Evolutionary conservation across 2,797 vertebrate genomes (phyloP), one percentile per base, ranked within the genome.

Genomic region (Macroramphosus scolopax): DNA sequence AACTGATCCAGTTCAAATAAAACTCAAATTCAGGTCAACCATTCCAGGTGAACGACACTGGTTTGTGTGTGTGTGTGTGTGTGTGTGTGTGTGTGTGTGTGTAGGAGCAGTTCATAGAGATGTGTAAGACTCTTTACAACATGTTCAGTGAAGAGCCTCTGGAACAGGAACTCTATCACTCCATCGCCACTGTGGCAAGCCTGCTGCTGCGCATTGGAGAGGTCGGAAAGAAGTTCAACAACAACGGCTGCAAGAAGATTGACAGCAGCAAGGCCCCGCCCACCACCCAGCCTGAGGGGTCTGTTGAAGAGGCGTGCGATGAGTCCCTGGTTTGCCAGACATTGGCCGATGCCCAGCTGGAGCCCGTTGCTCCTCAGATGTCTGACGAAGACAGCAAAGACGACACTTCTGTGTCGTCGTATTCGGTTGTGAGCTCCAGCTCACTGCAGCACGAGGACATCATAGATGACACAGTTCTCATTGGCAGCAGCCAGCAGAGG

Each of bases 101-200:
- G 48, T 67, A 98, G 96, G 96, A 98, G 50, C 96, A 99, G 65
- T 99, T 99, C 78, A 98, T 98, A 2, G 95, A 97, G 85, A 63
- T 99, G 25, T 99, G 96, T 81, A 99, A 99, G 79, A 97, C 95
- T 0, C 90, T 99, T 5, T 99, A 99, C 85, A 98, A 96, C 83
- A 94, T 99, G 96, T 99, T 99, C 83, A 95, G 94, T 0, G 95
- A 97, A 72, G 95, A 98, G 61, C 80, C 90, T 0, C 74, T 72
- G 41, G 95, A 99, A 74, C 95, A 98, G 83, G 90, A 93, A 70
- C 81, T 99, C 24, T 99, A 98, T 68, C 96, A 98, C 5, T 90
- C 94, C 51, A 98, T 98, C 0, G 96, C 96, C 72, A 98, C 96
- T 0, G 96, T 98, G 17, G 96, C 96, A 61, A 98, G 95, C 62